These are phyloP conservation scores for Acholoe squamosa DNA, from an alignment of 2,888 invertebrate genomes.

Conservation along the genomic window DNA sequence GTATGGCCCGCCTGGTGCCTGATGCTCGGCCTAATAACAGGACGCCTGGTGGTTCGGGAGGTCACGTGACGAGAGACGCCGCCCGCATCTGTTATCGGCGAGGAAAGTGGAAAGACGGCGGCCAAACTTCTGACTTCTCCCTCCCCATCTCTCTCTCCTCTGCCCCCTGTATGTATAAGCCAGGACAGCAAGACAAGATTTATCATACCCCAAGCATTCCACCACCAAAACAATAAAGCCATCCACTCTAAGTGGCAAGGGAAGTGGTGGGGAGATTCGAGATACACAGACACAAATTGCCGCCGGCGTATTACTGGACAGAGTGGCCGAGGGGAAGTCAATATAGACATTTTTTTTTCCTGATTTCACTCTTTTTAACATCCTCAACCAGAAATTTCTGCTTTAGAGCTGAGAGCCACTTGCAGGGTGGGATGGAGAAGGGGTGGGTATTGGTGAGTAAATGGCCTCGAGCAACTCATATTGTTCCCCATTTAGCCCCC, in stretches of 20 bases:
- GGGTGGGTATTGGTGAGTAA: neutral
- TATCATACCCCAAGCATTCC: neutral
- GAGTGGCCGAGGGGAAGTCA: neutral
- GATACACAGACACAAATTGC: neutral
- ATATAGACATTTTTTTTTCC: neutral
- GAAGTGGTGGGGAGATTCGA: neutral
- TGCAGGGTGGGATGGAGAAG: neutral
- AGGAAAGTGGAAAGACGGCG: slow-evolving; percentile 17
- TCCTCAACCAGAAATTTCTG: neutral
- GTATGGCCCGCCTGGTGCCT: neutral
- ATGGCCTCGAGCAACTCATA: neutral
- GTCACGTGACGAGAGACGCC: slow-evolving; percentile 18
- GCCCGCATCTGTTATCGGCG: neutral
- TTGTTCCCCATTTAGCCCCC: slow-evolving; percentile 47
- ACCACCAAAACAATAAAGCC: slow-evolving; percentile 7
- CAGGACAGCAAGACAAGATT: neutral
- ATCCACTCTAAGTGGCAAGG: neutral
- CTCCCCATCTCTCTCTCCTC: neutral
- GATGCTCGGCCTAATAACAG: slow-evolving; percentile 49
- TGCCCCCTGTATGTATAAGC: neutral
- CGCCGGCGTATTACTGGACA: neutral
- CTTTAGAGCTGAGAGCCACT: neutral
- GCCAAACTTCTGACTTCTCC: slow-evolving; percentile 44
- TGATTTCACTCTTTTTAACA: neutral
- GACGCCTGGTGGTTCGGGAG: slow-evolving; percentile 33